Conservation (phyloP, 2,797 vertebrate genomes). For the Xiphorhynchus erythropygius region DNA sequence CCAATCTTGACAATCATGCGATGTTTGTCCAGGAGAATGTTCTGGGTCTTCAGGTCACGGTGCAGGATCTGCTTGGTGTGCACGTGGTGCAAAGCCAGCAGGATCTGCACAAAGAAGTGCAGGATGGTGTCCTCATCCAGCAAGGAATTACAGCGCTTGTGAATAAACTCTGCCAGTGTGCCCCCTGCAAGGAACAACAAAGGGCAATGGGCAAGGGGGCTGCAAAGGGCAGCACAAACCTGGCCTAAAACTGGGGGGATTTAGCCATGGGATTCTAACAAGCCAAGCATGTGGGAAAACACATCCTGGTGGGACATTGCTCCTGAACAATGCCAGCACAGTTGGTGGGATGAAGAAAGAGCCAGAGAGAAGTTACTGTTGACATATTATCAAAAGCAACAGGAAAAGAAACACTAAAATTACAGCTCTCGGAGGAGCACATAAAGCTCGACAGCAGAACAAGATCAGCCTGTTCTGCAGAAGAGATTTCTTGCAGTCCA, state of each 20-base stretch:
- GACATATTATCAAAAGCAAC: constrained; percentile 3
- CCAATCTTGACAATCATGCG: constrained; percentile 98
- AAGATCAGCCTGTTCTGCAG: constrained; percentile 62
- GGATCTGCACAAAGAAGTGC: constrained; percentile 97
- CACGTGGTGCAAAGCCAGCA: constrained; percentile 94
- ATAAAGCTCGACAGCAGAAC: not conserved
- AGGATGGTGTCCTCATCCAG: constrained; percentile 97
- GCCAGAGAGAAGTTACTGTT: not conserved
- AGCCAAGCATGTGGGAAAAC: not conserved
- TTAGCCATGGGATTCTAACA: not conserved
- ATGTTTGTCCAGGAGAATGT: constrained; percentile 96
- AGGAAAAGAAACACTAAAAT: constrained; percentile 30
- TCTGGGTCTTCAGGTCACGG: constrained; percentile 98
- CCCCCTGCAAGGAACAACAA: constrained; percentile 79
- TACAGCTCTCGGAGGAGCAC: not conserved
- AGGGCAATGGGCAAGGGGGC: not conserved
- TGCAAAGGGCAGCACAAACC: not conserved
- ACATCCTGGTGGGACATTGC: not conserved
- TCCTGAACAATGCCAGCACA: not conserved
- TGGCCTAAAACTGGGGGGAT: not conserved
- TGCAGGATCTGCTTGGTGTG: constrained; percentile 98
- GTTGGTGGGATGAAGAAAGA: not conserved
- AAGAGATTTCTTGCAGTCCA: not conserved
- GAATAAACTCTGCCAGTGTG: constrained; percentile 95
- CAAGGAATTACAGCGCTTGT: constrained; percentile 95